Base-by-base conservation (phyloP, 2,113 vertebrate genomes). In the Actinemys pallida region DNA sequence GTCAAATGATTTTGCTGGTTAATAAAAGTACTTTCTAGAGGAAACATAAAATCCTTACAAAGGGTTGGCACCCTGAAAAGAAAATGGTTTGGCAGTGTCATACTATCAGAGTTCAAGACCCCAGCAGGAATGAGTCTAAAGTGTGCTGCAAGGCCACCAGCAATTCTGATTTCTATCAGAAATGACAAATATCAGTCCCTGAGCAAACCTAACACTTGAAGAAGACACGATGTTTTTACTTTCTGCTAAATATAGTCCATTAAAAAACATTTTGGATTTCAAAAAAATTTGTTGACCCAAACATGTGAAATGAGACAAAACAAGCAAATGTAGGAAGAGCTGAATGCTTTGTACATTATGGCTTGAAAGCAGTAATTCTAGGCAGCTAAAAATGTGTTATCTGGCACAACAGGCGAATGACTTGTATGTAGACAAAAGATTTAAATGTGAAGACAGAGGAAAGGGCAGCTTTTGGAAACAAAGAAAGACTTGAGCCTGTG, bases 1-100 rank as follows among this genome's bases (percentile, higher is more conserved):
- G 88, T 94, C 39, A 59, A 82, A 90, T 86, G 54, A 75, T 54
- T 90, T 95, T 95, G 72, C 80, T 52, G 89, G 47, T 89, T 90
- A 90, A 95, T 91, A 90, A 82, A 93, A 91, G 85, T 81, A 54
- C 79, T 88, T 91, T 96, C 92, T 82, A 94, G 59, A 94, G 47
- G 79, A 56, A 96, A 92, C 39, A 82, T 3, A 12, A 93, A 92
- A 94, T 92, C 95, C 92, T 62, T 93, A 78, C 5, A n/a, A n/a
- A 31, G 54, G 89, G 94, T 83, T 13, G 31, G 65, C 14, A 17
- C 47, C 84, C 91, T 84, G 84, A 94, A 96, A 90, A 52, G 78
- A 87, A 81, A 97, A 95, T 83, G 12, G 22, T 90, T 87, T 92
- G 94, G 93, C 54, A n/a, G 0, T 47, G 82, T 81, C 92, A 83